A percentile compares a stretch with the other conserved stretches of the same genome.
These are phyloP conservation scores for Pachyramphus minor DNA, from an alignment of 2,113 vertebrate genomes.

Conservation along the genomic window DNA sequence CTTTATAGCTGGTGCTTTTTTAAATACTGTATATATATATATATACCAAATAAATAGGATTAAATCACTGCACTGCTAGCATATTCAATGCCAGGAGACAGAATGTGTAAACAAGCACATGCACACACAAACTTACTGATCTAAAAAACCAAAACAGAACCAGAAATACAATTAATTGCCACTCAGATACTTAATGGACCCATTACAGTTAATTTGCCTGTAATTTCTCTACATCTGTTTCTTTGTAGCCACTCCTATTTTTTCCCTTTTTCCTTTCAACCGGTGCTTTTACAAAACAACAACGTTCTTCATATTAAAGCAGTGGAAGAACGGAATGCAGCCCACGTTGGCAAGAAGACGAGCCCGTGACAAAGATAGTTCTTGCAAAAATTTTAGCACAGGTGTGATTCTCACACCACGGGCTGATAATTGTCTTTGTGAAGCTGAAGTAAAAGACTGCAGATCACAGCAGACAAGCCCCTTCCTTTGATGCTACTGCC, in stretches of 20 bases:
- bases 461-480: not conserved
- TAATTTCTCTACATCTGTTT: not conserved
- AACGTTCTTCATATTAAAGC: not conserved
- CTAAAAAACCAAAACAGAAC: not conserved
- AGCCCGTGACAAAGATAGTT: not conserved
- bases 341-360: not conserved
- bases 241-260: not conserved
- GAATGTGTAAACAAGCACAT: not conserved
- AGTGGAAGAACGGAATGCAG: not conserved
- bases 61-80: not conserved
- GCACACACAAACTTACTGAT: not conserved
- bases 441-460: not conserved
- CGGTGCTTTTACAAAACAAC: not conserved
- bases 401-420: not conserved
- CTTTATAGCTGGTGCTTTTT: not conserved
- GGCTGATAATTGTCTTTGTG: not conserved
- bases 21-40: not conserved
- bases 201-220: not conserved
- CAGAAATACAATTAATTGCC: not conserved
- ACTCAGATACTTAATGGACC: not conserved
- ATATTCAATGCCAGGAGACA: not conserved
- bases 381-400: not conserved
- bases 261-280: not conserved
- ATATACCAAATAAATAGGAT: not conserved
- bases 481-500: not conserved